These are phyloP conservation scores for Ceriagrion tenellum DNA, from an alignment of 2,888 invertebrate species.

Conservation along the genomic window DNA sequence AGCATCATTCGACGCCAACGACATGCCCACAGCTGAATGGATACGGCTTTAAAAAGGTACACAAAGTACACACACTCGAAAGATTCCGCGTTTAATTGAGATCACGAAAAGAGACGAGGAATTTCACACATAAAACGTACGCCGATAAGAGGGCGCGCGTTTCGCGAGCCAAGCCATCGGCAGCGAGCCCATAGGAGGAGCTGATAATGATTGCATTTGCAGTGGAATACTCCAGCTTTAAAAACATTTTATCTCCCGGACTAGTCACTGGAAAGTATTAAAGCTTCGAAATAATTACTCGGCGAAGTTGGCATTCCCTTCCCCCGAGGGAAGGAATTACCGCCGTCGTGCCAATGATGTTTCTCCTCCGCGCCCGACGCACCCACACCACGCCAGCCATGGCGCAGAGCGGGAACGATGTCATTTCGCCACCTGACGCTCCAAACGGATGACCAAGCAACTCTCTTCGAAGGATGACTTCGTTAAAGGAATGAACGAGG, in stretches of 20 bases:
- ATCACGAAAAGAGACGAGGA: neutral
- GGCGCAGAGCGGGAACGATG: neutral
- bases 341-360: neutral
- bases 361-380: neutral
- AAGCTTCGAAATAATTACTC: slow-evolving; percentile 16
- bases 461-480: slow-evolving; percentile 37
- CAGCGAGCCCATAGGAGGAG: neutral
- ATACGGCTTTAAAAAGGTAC: neutral
- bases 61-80: neutral
- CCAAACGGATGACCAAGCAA: slow-evolving; percentile 48
- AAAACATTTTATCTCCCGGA: neutral
- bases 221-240: neutral
- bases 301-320: neutral
- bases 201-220: neutral
- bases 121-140: neutral
- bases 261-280: neutral
- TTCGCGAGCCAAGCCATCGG: neutral
- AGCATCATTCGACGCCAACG: neutral
- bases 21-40: neutral
- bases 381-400: neutral
- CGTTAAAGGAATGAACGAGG: slow-evolving; percentile 41
- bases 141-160: neutral
- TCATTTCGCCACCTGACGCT: slow-evolving; percentile 39
- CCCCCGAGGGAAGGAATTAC: neutral
- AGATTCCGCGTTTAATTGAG: neutral